These are phyloP conservation scores for Antechinus stuartii DNA, from an alignment of 2,113 vertebrate genomes.

Conservation along the genomic window DNA sequence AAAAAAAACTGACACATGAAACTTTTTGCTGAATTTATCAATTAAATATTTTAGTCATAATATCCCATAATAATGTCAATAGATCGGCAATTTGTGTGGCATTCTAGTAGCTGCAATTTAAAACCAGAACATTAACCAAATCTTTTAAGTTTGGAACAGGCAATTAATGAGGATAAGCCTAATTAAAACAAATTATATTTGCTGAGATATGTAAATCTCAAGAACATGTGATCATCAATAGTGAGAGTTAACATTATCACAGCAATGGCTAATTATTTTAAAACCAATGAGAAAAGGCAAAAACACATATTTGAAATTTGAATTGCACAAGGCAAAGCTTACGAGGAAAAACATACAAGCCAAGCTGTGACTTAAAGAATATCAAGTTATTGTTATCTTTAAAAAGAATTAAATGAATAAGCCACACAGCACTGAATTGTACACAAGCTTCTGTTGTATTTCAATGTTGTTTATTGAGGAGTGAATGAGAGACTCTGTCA, in stretches of 20 bases:
- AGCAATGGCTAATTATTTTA: conserved; percentile 62
- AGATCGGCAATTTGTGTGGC: conserved; percentile 54
- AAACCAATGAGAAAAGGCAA: conserved; percentile 53
- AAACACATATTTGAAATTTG: conserved; percentile 68
- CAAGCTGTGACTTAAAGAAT: conserved; percentile 67
- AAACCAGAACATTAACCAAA: conserved; percentile 59
- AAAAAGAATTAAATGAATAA: conserved; percentile 79
- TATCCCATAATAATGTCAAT: conserved; percentile 58
- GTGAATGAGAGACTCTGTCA: conserved; percentile 86
- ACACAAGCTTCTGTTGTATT: conserved; percentile 85
- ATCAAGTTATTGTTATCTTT: conserved; percentile 74
- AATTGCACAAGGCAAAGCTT: conserved; percentile 63
- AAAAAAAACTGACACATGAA: conserved; percentile 52
- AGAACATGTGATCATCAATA: conserved; percentile 52
- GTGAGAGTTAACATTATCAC: conserved; percentile 56
- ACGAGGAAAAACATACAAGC: conserved; percentile 39
- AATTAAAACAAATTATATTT: conserved; percentile 64
- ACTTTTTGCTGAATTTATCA: conserved; percentile 63
- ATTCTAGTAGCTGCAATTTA: conserved; percentile 56
- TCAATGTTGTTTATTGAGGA: conserved; percentile 89
- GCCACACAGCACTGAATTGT: conserved; percentile 85
- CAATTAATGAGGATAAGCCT: conserved; percentile 63
- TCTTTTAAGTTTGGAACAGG: conserved; percentile 58
- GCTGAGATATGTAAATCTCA: conserved; percentile 61
- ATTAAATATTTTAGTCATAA: conserved; percentile 57